These are phyloP conservation scores for Acanthochromis polyacanthus DNA, from an alignment of 2,113 vertebrate species.

Conservation along the genomic window DNA sequence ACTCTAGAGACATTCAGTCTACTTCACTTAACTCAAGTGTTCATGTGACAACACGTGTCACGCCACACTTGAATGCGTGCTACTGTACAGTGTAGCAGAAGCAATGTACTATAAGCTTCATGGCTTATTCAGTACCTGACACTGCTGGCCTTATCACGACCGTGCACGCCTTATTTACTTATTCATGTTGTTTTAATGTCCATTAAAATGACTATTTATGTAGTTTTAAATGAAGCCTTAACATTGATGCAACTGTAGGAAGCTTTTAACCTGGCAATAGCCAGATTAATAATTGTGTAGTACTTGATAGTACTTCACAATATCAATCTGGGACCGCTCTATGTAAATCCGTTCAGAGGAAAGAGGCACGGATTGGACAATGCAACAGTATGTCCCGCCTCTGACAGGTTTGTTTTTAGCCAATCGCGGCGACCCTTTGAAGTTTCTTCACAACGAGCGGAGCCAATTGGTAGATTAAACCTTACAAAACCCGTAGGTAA, in stretches of 20 bases:
- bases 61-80: neutral
- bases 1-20: slow-evolving; percentile 42
- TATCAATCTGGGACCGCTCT: no score
- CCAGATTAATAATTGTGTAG: no score
- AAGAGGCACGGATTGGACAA: no score
- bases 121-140: neutral
- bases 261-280: no score
- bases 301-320: no score
- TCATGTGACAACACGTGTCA: slow-evolving; percentile 51
- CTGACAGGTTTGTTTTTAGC: no score
- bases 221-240: neutral
- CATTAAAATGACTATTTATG: neutral
- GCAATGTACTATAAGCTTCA: neutral
- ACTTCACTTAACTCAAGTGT: slow-evolving; percentile 50
- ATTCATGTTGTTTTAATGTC: slow-evolving; percentile 11
- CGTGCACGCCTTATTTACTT: neutral
- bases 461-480: no score
- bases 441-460: no score
- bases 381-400: no score
- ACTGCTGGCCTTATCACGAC: neutral
- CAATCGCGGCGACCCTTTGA: no score
- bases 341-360: no score
- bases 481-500: no score
- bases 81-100: slow-evolving; percentile 6
- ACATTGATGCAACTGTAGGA: neutral